Percentiles rank a stretch among this genome's conserved stretches.
Evolutionary conservation across 1,140 invertebrate genomes (phyloP).

Genomic region (Drosophila tsacasi): DNA sequence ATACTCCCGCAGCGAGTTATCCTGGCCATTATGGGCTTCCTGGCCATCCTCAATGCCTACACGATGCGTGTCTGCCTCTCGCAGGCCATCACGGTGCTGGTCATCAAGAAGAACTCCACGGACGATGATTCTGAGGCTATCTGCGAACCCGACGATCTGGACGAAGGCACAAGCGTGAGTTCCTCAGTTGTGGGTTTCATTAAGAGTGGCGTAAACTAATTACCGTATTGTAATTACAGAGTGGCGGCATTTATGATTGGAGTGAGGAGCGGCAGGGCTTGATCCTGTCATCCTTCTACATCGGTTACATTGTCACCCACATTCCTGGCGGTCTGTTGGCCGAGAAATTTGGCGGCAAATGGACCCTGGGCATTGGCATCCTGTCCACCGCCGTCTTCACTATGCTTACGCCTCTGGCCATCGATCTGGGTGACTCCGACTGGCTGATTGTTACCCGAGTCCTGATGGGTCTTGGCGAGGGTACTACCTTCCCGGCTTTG

Average conservation of each 20-base stretch:
- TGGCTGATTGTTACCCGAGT: constrained; percentile 89
- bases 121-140: constrained; percentile 44
- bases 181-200: no score
- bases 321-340: constrained; percentile 89
- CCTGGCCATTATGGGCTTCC: constrained; percentile 93
- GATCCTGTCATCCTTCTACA: constrained; percentile 88
- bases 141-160: constrained; percentile 67
- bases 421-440: constrained; percentile 86
- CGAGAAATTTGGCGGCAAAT: constrained; percentile 91
- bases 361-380: constrained; percentile 90
- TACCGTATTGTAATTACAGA: not conserved
- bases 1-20: constrained; percentile 90
- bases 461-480: constrained; percentile 90
- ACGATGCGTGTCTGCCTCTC: constrained; percentile 95
- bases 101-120: constrained; percentile 77
- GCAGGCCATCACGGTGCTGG: constrained; percentile 96
- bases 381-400: constrained; percentile 91
- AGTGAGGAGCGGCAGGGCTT: constrained; percentile 86
- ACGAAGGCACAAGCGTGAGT: constrained; percentile 30
- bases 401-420: constrained; percentile 89
- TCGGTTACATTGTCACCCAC: constrained; percentile 87
- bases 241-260: constrained; percentile 65
- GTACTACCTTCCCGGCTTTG: constrained; percentile 91
- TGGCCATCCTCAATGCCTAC: constrained; percentile 94
- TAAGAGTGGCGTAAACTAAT: not conserved